These are phyloP conservation scores for Aphelenchoides avenae DNA, from an alignment of 1,140 invertebrate species.

Conservation along the genomic window DNA sequence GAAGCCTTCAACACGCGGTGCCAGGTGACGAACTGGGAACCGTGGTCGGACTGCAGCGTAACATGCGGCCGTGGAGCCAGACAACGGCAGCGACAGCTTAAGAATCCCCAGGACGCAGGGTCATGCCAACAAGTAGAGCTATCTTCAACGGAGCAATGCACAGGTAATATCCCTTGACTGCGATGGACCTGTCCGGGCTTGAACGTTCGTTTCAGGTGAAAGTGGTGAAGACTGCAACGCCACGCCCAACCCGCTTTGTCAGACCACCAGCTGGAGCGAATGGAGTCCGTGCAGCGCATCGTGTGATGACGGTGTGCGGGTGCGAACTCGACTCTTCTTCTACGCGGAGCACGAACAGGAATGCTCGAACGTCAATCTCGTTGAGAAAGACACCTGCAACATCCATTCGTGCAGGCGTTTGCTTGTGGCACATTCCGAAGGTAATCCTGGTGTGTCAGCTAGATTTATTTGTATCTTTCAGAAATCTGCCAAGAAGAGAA, in stretches of 20 bases:
- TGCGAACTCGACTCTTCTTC: constrained; percentile 59
- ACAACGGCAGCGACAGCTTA: constrained; percentile 57
- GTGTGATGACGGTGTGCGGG: constrained; percentile 69
- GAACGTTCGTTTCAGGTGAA: constrained; percentile 51
- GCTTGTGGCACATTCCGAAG: constrained; percentile 52
- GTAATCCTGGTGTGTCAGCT: constrained; percentile 22
- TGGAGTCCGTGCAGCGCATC: constrained; percentile 74
- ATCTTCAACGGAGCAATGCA: too few relatives aligned
- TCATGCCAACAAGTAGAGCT: too few relatives aligned
- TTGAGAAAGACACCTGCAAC: constrained; percentile 55
- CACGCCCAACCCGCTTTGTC: constrained; percentile 52
- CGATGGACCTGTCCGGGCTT: too few relatives aligned
- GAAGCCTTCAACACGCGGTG: constrained; percentile 63
- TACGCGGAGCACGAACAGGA: constrained; percentile 56
- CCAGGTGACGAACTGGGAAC: constrained; percentile 63
- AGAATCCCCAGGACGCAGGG: constrained; percentile 62
- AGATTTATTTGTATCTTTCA: constrained; percentile 18
- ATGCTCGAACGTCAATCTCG: constrained; percentile 53
- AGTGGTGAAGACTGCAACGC: constrained; percentile 54
- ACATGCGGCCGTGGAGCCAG: constrained; percentile 68
- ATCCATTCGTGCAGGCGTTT: constrained; percentile 51
- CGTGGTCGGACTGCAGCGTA: constrained; percentile 71
- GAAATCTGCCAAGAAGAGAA: constrained; percentile 59
- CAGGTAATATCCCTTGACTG: too few relatives aligned
- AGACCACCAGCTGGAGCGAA: constrained; percentile 72